These are phyloP conservation scores for Deilephila porcellus DNA, from an alignment of 2,888 invertebrate species.

Conservation along the genomic window DNA sequence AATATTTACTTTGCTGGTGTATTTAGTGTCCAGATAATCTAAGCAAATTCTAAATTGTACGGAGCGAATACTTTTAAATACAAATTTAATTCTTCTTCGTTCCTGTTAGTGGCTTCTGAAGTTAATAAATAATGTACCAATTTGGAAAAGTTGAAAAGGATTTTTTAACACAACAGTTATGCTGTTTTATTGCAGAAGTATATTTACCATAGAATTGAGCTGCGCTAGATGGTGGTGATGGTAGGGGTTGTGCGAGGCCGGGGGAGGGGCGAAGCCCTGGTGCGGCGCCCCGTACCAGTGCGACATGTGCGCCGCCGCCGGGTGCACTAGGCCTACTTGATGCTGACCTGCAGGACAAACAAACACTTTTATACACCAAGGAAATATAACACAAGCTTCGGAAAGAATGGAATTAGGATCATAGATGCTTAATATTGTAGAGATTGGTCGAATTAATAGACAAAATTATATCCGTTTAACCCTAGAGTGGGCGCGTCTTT, in stretches of 20 bases:
- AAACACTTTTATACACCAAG: not conserved
- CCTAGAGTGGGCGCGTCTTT: no score
- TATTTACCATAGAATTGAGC: slow-evolving; percentile 86
- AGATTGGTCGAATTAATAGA: not conserved
- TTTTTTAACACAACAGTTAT: no score
- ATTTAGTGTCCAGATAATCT: no score
- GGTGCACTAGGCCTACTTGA: slow-evolving; percentile 87
- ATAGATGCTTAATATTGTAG: not conserved
- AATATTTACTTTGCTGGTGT: no score
- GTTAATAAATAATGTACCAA: no score
- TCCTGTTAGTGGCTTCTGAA: no score
- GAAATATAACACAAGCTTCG: not conserved
- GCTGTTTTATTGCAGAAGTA: not conserved
- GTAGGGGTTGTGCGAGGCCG: slow-evolving; percentile 87
- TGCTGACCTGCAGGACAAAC: slow-evolving; percentile 82
- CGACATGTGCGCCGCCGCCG: slow-evolving; percentile 88
- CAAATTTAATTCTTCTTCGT: no score
- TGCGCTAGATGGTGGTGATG: slow-evolving; percentile 87
- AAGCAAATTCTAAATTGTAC: no score
- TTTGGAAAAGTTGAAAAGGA: no score
- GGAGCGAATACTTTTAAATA: no score
- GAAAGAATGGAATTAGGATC: not conserved
- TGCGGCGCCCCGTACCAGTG: slow-evolving; percentile 88
- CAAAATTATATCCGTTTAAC: no score
- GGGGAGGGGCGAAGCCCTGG: slow-evolving; percentile 87